These are phyloP conservation scores for Sinosuthora webbiana DNA, from an alignment of 2,113 vertebrate genomes.

Conservation along the genomic window DNA sequence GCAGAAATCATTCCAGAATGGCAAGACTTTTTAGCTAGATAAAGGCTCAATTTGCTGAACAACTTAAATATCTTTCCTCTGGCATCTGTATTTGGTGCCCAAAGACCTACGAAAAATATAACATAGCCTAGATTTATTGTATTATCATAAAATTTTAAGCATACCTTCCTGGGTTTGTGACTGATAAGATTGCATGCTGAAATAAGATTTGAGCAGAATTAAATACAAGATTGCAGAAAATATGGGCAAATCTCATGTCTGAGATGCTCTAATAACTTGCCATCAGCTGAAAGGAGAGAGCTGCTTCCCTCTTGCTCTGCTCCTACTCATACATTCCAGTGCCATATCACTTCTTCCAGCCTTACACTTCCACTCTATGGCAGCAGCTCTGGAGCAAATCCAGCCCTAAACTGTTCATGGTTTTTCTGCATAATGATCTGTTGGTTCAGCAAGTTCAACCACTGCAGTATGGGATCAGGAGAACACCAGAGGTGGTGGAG, in stretches of 20 bases:
- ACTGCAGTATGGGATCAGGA: neutral
- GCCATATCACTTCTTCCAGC: neutral
- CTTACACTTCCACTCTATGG: neutral
- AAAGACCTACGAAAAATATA: neutral
- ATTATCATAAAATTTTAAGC: neutral
- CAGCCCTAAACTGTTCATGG: neutral
- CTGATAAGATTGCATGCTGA: neutral
- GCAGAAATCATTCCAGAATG: neutral
- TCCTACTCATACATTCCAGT: rapidly evolving
- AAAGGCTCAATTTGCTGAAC: neutral
- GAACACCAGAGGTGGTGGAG: neutral
- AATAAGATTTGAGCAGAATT: neutral
- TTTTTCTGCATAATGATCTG: neutral
- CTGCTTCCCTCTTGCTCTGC: neutral
- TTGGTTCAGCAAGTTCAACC: neutral
- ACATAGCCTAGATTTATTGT: neutral
- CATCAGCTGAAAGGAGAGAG: neutral
- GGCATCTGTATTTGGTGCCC: neutral
- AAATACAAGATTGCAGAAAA: neutral
- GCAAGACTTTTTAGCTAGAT: neutral
- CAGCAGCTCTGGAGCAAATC: neutral
- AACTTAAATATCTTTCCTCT: neutral
- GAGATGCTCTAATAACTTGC: neutral
- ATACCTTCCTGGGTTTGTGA: neutral
- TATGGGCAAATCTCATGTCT: neutral